A percentile compares a stretch with the other conserved stretches of the same genome.
Evolutionary conservation across 2,797 vertebrate genomes (phyloP).

Genomic region (Bryconaethiops microstoma): DNA sequence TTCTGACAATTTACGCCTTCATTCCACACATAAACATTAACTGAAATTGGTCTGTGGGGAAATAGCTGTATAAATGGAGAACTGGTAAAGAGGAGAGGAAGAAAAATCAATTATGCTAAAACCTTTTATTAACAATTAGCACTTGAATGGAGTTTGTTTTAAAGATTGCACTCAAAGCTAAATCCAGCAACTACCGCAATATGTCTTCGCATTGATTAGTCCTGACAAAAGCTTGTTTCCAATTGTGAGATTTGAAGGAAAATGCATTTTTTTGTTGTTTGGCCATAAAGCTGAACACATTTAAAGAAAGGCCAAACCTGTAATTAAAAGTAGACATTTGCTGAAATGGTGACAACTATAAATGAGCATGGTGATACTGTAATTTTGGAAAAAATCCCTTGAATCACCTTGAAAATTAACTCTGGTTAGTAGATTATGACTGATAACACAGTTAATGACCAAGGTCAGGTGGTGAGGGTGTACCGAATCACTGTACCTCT

Average conservation of each 20-base stretch:
- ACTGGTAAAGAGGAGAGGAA: slow-evolving; percentile 30
- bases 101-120: slow-evolving; percentile 58
- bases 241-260: slow-evolving; percentile 29
- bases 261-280: slow-evolving; percentile 3
- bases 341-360: not conserved
- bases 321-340: not conserved
- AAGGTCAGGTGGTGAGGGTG: slow-evolving; percentile 35
- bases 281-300: slow-evolving; percentile 10
- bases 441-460: slow-evolving; percentile 43
- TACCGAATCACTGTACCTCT: slow-evolving; percentile 15
- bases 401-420: slow-evolving; percentile 13
- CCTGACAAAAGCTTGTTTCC: slow-evolving; percentile 26
- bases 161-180: slow-evolving; percentile 44
- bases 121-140: slow-evolving; percentile 56
- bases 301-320: slow-evolving; percentile 5
- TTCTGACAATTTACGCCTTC: slow-evolving; percentile 42
- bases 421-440: slow-evolving; percentile 41
- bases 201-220: slow-evolving; percentile 47
- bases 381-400: not conserved
- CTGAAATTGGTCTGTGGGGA: slow-evolving; percentile 46
- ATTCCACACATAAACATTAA: slow-evolving; percentile 49
- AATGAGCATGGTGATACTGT: not conserved
- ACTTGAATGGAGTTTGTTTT: slow-evolving; percentile 51
- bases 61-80: slow-evolving; percentile 51
- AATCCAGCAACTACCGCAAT: slow-evolving; percentile 34